phyloP scores from a whole-genome alignment of 1,140 invertebrate species.

The Xylocopa sonorina region DNA sequence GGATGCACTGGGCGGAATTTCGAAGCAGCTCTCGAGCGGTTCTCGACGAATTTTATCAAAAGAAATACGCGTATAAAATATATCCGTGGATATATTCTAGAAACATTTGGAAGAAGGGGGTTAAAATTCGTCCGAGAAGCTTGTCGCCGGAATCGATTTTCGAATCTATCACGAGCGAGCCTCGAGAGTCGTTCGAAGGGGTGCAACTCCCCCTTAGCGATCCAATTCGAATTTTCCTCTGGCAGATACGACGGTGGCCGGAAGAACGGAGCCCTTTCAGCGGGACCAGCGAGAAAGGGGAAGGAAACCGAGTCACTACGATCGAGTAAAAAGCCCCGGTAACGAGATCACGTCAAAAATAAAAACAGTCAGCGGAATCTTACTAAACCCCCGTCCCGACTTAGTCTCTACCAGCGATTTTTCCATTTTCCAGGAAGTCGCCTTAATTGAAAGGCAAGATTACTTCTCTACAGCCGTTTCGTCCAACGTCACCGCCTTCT shows the following conservation, averaged over 20 bases:
- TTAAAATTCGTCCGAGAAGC: background rate
- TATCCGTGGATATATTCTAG: too few species aligned
- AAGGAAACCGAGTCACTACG: background rate
- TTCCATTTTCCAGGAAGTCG: conserved; percentile 1
- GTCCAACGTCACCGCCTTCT: background rate
- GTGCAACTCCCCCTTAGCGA: conserved; percentile 7
- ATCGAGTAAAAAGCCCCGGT: background rate
- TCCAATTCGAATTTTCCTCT: conserved; percentile 23
- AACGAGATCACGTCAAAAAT: conserved; percentile 29
- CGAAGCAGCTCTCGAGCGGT: background rate
- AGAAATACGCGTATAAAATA: too few species aligned
- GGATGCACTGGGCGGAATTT: too few species aligned
- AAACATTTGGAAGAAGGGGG: too few species aligned
- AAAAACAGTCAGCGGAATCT: background rate
- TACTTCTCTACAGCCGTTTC: background rate
- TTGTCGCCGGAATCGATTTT: background rate
- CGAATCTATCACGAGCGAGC: background rate
- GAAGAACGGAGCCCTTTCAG: conserved; percentile 7
- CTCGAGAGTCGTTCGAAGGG: conserved; percentile 6
- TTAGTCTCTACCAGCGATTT: background rate
- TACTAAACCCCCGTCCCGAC: background rate
- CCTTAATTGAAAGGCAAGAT: conserved; percentile 20
- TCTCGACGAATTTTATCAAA: background rate
- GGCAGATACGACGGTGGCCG: background rate
- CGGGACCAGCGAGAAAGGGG: background rate